These are phyloP conservation scores for Dasyornis broadbenti DNA, from an alignment of 2,113 vertebrate species.

Conservation along the genomic window DNA sequence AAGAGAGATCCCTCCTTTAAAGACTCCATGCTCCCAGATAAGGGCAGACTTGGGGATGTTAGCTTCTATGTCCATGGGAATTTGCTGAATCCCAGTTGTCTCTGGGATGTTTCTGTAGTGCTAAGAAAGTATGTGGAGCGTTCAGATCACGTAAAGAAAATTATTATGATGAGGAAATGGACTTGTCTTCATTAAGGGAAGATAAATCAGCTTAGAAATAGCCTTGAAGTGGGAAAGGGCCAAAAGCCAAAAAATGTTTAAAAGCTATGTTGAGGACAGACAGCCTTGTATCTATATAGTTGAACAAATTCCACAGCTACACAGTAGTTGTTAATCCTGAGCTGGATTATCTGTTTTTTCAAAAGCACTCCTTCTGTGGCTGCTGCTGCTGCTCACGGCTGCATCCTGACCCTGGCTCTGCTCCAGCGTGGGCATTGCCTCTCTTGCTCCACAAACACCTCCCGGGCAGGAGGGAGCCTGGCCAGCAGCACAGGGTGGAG, in stretches of 20 bases:
- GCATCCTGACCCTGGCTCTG: neutral
- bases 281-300: neutral
- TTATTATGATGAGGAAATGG: neutral
- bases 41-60: neutral
- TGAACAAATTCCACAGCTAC: neutral
- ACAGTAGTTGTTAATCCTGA: constrained; percentile 10
- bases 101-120: neutral
- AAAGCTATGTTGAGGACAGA: neutral
- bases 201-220: neutral
- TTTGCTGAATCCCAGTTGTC: neutral
- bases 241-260: neutral
- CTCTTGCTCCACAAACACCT: neutral
- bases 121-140: neutral
- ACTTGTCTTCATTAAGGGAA: neutral
- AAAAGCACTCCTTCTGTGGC: neutral
- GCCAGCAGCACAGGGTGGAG: accelerated
- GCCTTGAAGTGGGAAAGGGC: neutral
- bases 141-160: neutral
- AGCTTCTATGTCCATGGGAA: neutral
- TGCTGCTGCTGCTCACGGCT: neutral
- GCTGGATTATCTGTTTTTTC: neutral
- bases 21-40: neutral
- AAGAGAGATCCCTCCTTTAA: neutral
- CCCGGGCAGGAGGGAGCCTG: neutral
- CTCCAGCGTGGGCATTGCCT: accelerated